Conservation (phyloP, 2,797 vertebrate genomes). For the Acipenser oxyrinchus region DNA sequence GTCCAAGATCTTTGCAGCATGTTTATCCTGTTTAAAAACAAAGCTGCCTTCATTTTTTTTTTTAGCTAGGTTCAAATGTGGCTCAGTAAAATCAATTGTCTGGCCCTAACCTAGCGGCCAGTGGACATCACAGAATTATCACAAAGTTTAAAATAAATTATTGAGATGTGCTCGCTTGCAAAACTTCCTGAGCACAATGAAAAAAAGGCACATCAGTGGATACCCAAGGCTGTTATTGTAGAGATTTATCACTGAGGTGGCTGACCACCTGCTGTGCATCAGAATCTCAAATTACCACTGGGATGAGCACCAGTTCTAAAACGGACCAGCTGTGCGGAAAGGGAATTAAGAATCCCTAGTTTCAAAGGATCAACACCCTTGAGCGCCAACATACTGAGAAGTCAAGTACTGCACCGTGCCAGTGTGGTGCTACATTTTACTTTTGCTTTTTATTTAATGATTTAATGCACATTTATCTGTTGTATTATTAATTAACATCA, state of each 20-base stretch:
- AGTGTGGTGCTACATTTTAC: background rate
- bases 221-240: background rate
- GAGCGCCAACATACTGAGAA: background rate
- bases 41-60: too few relatives aligned
- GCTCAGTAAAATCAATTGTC: too few relatives aligned
- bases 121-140: too few relatives aligned
- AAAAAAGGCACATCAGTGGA: background rate
- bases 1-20: too few relatives aligned
- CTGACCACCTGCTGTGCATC: background rate
- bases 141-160: too few relatives aligned
- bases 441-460: background rate
- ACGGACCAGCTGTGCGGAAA: background rate
- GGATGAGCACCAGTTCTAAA: background rate
- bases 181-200: too few relatives aligned
- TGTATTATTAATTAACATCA: background rate
- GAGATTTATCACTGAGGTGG: background rate
- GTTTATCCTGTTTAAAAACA: too few relatives aligned
- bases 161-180: too few relatives aligned
- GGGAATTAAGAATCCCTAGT: background rate
- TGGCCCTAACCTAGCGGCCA: too few relatives aligned
- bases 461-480: background rate
- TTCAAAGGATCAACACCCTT: constrained; percentile 4
- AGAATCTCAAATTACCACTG: background rate
- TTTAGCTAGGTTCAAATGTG: too few relatives aligned
- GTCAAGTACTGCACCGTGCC: background rate